Conservation (phyloP, 2,888 invertebrate species). For the Drosophila diplacantha region DNA sequence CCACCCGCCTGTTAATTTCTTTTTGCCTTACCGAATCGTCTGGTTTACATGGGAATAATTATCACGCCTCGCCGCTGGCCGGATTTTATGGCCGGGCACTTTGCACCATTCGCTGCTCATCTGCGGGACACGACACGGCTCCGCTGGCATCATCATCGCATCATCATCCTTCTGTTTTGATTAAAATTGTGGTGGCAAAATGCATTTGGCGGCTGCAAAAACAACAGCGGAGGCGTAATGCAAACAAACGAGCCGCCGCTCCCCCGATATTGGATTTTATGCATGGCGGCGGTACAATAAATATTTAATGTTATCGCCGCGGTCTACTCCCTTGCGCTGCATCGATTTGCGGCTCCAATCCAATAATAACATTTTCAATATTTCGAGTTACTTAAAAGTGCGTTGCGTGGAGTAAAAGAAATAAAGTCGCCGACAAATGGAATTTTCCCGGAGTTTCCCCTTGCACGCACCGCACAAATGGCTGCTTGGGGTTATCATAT, state of each 20-base stretch:
- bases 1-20: slow-evolving; percentile 2
- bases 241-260: slow-evolving; percentile 24
- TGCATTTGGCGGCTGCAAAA: slow-evolving; percentile 31
- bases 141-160: slow-evolving; percentile 1
- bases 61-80: slow-evolving; percentile 35
- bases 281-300: slow-evolving; percentile 26
- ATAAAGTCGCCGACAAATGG: slow-evolving; percentile 26
- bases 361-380: slow-evolving; percentile 42
- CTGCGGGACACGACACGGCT: slow-evolving; percentile 33
- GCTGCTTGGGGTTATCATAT: slow-evolving; percentile 46
- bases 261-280: slow-evolving; percentile 27
- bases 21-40: slow-evolving; percentile 40
- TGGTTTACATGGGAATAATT: slow-evolving; percentile 49
- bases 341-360: slow-evolving; percentile 34
- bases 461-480: slow-evolving; percentile 11
- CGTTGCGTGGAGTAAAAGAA: slow-evolving; percentile 24
- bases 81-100: slow-evolving; percentile 52
- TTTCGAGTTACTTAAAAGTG: slow-evolving; percentile 44
- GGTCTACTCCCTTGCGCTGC: slow-evolving; percentile 3
- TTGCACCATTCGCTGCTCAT: slow-evolving; percentile 35
- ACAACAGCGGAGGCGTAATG: slow-evolving; percentile 22
- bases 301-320: slow-evolving; percentile 41
- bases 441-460: slow-evolving; percentile 10
- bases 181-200: slow-evolving; percentile 39
- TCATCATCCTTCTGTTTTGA: slow-evolving; percentile 8